Percentiles rank a stretch among this genome's conserved stretches.
phyloP scores from a whole-genome alignment of 1,140 invertebrate species.

The Leptopilina clavipes region DNA sequence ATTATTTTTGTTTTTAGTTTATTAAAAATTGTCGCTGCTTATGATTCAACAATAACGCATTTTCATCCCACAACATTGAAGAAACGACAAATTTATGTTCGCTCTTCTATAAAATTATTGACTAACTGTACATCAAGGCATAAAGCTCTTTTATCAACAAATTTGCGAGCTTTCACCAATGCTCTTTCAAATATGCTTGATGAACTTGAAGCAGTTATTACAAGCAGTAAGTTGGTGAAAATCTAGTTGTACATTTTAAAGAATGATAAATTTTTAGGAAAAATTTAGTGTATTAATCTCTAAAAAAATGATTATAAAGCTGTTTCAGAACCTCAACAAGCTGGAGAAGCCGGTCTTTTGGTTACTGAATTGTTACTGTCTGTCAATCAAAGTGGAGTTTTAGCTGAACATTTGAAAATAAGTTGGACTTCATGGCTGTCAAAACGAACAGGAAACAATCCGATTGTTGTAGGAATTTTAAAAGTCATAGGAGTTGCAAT shows the following conservation, averaged over 20 bases:
- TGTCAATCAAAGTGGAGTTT: constrained; percentile 70
- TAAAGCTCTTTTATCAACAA: constrained; percentile 74
- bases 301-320: constrained; percentile 63
- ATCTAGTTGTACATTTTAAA: no score
- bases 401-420: constrained; percentile 66
- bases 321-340: constrained; percentile 73
- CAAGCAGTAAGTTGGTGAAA: constrained; percentile 73
- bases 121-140: constrained; percentile 77
- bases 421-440: constrained; percentile 71
- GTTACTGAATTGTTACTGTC: constrained; percentile 73
- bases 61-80: constrained; percentile 75
- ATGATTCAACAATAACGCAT: constrained; percentile 68
- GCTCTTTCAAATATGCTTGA: constrained; percentile 77
- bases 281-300: constrained; percentile 11
- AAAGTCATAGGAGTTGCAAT: constrained; percentile 70
- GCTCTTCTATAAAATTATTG: constrained; percentile 77
- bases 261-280: neutral
- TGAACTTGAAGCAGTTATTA: constrained; percentile 78
- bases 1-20: constrained; percentile 68
- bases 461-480: constrained; percentile 73
- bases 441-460: constrained; percentile 70
- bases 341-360: constrained; percentile 74
- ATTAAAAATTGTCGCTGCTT: constrained; percentile 79
- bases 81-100: constrained; percentile 79
- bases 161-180: constrained; percentile 75